These are phyloP conservation scores for Xylota sylvarum DNA, from an alignment of 2,888 invertebrate genomes.

Conservation along the genomic window DNA sequence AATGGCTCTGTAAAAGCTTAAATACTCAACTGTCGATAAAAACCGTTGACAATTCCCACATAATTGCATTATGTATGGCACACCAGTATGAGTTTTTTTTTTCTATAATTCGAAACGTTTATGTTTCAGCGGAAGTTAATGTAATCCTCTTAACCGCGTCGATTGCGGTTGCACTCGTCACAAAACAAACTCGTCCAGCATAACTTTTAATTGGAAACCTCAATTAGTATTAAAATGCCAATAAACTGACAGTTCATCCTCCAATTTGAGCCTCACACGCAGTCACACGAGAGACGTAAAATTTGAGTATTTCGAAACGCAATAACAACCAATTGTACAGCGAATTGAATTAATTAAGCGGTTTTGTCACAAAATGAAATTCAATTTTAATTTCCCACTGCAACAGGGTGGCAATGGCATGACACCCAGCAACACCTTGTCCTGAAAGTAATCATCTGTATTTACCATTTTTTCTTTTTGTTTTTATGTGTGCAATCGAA, in stretches of 20 bases:
- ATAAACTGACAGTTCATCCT: constrained; percentile 38
- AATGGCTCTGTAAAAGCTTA: not conserved
- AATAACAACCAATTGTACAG: constrained; percentile 13
- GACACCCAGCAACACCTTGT: constrained; percentile 16
- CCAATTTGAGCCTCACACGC: constrained; percentile 15
- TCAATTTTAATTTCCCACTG: constrained; percentile 12
- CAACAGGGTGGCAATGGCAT: not conserved
- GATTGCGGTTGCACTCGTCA: constrained; percentile 19
- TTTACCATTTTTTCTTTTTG: constrained; percentile 56
- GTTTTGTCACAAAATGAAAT: constrained; percentile 21
- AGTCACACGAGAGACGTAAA: too few species aligned
- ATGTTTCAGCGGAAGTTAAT: constrained; percentile 30
- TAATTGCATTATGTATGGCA: constrained; percentile 11
- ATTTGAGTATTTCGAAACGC: not conserved
- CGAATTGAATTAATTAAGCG: constrained; percentile 43
- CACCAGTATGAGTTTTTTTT: not conserved
- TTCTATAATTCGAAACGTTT: constrained; percentile 21
- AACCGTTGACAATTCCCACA: constrained; percentile 23
- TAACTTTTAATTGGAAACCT: constrained; percentile 68
- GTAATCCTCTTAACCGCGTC: constrained; percentile 55
- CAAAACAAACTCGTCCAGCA: not conserved
- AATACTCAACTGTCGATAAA: constrained; percentile 14
- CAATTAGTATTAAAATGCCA: constrained; percentile 59
- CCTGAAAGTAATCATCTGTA: constrained; percentile 7
- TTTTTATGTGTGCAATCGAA: constrained; percentile 17